Evolutionary conservation across 2,888 invertebrate genomes (phyloP).

Genomic region (Tetragonula carbonaria): DNA sequence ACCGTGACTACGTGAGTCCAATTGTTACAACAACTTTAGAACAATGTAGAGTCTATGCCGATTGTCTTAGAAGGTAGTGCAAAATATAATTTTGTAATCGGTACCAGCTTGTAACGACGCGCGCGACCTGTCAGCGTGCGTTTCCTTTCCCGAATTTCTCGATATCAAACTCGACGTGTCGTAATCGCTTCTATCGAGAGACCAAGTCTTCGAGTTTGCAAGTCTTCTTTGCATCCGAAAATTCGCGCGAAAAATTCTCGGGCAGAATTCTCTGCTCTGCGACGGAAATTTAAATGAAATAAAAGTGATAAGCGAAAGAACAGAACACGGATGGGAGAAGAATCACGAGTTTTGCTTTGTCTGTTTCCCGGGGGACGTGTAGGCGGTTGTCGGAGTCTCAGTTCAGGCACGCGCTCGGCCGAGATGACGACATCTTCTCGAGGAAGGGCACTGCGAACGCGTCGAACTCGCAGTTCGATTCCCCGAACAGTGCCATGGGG

Average conservation of each 20-base stretch:
- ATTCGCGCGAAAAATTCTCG: no score
- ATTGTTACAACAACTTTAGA: conserved; percentile 69
- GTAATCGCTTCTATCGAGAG: no score
- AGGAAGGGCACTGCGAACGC: conserved; percentile 75
- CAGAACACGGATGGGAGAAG: neutral
- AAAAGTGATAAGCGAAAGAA: neutral
- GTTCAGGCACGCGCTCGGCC: conserved; percentile 79
- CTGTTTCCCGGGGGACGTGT: conserved; percentile 18
- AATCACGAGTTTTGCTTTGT: neutral
- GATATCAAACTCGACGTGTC: no score
- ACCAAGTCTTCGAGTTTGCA: no score
- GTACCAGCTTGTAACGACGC: no score
- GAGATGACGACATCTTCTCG: conserved; percentile 78
- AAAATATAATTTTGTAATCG: conserved; percentile 8
- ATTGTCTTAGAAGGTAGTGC: conserved; percentile 64
- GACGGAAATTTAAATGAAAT: no score
- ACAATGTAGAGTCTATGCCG: conserved; percentile 62
- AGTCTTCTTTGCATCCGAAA: no score
- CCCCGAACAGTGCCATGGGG: conserved; percentile 74
- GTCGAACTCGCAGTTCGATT: conserved; percentile 67
- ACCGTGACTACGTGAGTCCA: conserved; percentile 82
- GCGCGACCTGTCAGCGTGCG: no score
- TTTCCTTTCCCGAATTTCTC: no score
- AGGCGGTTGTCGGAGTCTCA: conserved; percentile 81
- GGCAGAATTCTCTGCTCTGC: no score